Evolutionary conservation across 1,140 invertebrate species (phyloP).

Genomic region (Mycetomoellerius zeteki): DNA sequence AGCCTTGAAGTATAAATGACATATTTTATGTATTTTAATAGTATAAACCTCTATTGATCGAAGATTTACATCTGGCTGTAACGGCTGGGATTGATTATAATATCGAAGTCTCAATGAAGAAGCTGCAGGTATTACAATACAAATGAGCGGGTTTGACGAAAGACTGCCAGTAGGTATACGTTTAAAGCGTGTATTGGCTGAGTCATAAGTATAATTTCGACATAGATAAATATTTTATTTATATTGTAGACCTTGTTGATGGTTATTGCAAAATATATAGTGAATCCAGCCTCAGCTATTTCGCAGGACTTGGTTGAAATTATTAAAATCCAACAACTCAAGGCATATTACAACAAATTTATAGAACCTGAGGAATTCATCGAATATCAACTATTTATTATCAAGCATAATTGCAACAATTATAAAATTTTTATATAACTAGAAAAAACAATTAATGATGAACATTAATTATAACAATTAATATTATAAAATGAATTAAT

Average conservation of each 20-base stretch:
- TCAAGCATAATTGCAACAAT: not conserved
- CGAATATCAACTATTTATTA: constrained; percentile 86
- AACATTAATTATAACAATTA: not conserved
- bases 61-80: constrained; percentile 92
- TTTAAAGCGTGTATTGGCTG: not conserved
- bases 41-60: constrained; percentile 88
- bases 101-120: constrained; percentile 88
- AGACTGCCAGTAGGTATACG: constrained; percentile 90
- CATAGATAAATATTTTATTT: not conserved
- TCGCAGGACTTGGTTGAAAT: constrained; percentile 89
- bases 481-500: no score
- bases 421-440: constrained; percentile 41
- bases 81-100: constrained; percentile 91
- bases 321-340: constrained; percentile 89
- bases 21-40: not conserved
- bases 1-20: not conserved
- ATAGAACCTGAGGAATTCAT: constrained; percentile 90
- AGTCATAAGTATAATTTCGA: not conserved
- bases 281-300: constrained; percentile 86
- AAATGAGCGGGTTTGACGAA: constrained; percentile 92
- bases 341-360: constrained; percentile 91
- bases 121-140: constrained; percentile 89
- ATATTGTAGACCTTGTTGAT: constrained; percentile 89
- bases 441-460: constrained; percentile 42
- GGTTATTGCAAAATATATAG: constrained; percentile 89